Percentiles rank a stretch among this genome's conserved stretches.
Conservation (phyloP, 2,797 vertebrate genomes). For the Melanotaenia nigrans region DNA sequence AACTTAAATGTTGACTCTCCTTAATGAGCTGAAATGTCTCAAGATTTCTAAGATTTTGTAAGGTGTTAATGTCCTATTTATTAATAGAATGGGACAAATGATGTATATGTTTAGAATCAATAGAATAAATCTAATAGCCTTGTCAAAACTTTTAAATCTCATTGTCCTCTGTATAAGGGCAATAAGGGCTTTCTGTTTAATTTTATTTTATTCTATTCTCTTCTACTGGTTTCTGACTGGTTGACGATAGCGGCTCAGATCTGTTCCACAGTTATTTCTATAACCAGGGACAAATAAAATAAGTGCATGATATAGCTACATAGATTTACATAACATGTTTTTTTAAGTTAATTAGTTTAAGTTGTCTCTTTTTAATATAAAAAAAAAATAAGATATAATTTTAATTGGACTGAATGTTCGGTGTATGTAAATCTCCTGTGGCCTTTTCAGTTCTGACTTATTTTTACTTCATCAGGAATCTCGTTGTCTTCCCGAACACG, state of each 20-base stretch:
- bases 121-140: background rate
- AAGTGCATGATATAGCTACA: background rate
- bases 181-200: too few species aligned
- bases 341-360: background rate
- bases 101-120: background rate
- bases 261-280: conserved; percentile 3
- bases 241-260: background rate
- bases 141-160: background rate
- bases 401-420: conserved; percentile 20
- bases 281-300: background rate
- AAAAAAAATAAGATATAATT: conserved; percentile 15
- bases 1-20: background rate
- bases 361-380: background rate
- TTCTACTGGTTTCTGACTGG: background rate
- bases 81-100: background rate
- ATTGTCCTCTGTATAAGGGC: too few species aligned
- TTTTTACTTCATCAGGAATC: conserved; percentile 7
- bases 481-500: conserved; percentile 65
- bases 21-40: background rate
- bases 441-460: conserved; percentile 27
- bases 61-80: background rate
- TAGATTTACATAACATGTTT: background rate
- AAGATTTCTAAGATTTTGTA: background rate
- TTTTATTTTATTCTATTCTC: too few species aligned
- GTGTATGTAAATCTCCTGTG: conserved; percentile 13